phyloP scores from a whole-genome alignment of 2,797 vertebrate species.

The Cryptoprocta ferox region DNA sequence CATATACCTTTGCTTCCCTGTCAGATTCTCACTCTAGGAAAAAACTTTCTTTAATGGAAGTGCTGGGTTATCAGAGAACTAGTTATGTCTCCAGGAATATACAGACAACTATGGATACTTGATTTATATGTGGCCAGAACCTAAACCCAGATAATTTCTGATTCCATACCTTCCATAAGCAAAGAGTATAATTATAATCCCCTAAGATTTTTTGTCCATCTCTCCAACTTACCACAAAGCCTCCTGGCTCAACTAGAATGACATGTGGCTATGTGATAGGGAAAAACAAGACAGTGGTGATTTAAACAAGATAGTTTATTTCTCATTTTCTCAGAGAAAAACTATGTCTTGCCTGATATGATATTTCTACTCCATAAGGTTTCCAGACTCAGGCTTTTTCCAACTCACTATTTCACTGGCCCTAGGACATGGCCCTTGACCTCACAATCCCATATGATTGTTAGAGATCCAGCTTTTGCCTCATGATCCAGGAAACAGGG shows the following conservation, averaged over 20 bases:
- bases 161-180: background rate
- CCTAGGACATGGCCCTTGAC: background rate
- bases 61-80: background rate
- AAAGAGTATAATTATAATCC: background rate
- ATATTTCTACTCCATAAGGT: background rate
- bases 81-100: background rate
- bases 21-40: background rate
- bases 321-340: slow-evolving; percentile 2
- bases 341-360: background rate
- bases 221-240: background rate
- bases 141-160: background rate
- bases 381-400: background rate
- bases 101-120: background rate
- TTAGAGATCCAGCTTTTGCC: background rate
- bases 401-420: background rate
- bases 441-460: background rate
- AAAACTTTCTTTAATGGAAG: background rate
- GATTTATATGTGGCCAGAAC: background rate
- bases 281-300: background rate
- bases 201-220: background rate
- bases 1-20: background rate
- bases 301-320: background rate
- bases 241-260: background rate
- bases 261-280: background rate
- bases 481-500: background rate